Evolutionary conservation across 2,113 vertebrate genomes (phyloP), one percentile per base, ranked within the genome.

Genomic region (Boulengeromyrus knoepffleri): DNA sequence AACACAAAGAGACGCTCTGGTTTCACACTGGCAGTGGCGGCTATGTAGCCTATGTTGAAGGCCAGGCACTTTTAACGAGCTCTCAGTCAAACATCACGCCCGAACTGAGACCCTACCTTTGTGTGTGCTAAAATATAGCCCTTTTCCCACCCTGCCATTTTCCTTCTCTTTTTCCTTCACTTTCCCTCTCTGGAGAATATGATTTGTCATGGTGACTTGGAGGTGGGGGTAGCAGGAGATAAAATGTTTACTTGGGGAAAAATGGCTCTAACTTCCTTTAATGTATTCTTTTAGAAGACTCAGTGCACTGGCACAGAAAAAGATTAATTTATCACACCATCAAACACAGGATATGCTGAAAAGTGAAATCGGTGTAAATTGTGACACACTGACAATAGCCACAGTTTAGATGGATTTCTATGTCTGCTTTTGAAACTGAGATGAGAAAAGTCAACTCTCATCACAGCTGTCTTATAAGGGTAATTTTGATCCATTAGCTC

Each of bases 271-370:
- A 96, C 92, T 92, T 92, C 94, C 95, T 94, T 95, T 96, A 96
- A 96, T 96, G 95, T 95, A 95, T 96, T 96, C 62, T 95, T 95
- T 96, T 95, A 96, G 96, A 96, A 96, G 95, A 96, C 96, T 95
- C 92, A 3, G 62, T 91, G 96, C 95, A 95, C 94, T 95, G 95
- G 96, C 95, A 95, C 86, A 92, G 96, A 96, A 96, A 96, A 96
- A 96, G 93, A 96, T 96, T 96, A 96, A 96, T 96, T 96, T 96
- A 96, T 96, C 96, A 96, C 95, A 94, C 95, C 95, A 96, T 96
- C 95, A 96, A 95, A 95, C 96, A 96, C 95, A 95, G 95, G 95
- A 96, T 96, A 94, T 93, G 95, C 94, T 94, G 94, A 94, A 92
- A 93, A 96, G 95, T 95, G 93, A 93, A 95, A 96, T 70, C 62